Evolutionary conservation across 2,888 invertebrate species (phyloP).

Genomic region (Teleogryllus oceanicus): DNA sequence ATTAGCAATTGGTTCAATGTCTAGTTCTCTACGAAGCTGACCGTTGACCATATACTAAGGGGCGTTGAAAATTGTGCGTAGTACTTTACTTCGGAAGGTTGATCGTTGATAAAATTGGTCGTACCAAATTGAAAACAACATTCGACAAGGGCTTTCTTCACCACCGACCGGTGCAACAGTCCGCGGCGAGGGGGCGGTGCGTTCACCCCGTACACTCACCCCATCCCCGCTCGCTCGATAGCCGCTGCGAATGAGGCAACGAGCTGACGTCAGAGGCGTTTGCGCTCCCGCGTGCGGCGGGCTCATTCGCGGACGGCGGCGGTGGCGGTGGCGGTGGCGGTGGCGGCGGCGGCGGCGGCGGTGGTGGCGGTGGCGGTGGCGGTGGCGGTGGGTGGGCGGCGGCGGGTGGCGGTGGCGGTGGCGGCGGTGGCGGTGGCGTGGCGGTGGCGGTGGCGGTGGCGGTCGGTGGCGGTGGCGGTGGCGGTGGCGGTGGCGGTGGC

Average conservation of each 20-base stretch:
- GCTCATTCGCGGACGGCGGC: neutral
- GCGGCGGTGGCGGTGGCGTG: neutral
- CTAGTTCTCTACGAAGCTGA: no score
- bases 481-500: neutral
- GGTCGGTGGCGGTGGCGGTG: neutral
- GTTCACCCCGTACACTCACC: no score
- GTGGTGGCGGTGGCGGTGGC: neutral
- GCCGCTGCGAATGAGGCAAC: neutral
- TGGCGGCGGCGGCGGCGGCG: neutral
- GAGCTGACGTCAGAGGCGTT: constrained; percentile 1
- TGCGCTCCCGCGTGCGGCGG: neutral
- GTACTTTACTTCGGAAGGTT: no score
- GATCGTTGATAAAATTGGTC: no score
- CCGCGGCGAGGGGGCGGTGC: neutral
- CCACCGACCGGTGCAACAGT: neutral
- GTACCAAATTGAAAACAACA: no score
- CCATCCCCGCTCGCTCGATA: neutral
- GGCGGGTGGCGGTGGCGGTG: neutral
- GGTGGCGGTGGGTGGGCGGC: no score
- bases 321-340: neutral
- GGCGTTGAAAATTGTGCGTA: no score
- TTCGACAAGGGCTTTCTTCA: no score
- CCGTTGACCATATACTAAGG: no score
- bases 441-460: neutral
- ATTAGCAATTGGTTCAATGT: no score